Base-by-base conservation (phyloP, 2,797 vertebrate species). In the Anas capensis region DNA sequence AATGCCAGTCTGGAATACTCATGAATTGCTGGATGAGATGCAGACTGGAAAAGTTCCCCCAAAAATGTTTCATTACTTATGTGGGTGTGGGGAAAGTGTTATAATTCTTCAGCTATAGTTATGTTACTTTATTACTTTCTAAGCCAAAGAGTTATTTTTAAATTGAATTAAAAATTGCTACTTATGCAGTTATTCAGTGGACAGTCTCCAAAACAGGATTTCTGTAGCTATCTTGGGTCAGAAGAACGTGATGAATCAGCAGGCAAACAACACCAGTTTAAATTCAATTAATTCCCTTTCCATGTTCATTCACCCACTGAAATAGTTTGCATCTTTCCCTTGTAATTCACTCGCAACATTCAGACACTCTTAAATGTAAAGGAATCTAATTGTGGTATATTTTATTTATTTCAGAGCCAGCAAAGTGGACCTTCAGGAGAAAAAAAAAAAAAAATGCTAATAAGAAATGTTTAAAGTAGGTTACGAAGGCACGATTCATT, bases 141-240 rank as follows among this genome's bases (percentile, higher is more conserved):
- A 92, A 93, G 93, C 87, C 92, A 96, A 94, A 76, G 65, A 84
- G 66, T 78, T 96, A 93, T 95, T 96, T 93, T 94, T 86, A 83
- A 86, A 91, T 90, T 90, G 38, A 91, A 91, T 90, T 92, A 66
- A 95, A 94, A 92, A 95, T 82, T 91, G 72, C 87, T 93, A 69
- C 91, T 88, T 72, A 56, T 86, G 87, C 91, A 79, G 70, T 92
- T 96, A 91, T 82, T 65, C 57, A 66, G 73, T 91, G 94, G 90
- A 91, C 88, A 91, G 24, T 91, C 62, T 96, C 91, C 95, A 96
- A 92, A 94, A 93, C 78, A 91, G 48, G 54, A 90, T 90, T 93
- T 94, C 65, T 94, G 38, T 90, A 94, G 62, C 91, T 94, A 57
- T 94, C 80, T 90, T 96, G 42, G 77, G 92, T 88, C 77, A 84